These are phyloP conservation scores for Ctenosaura bakeri DNA, from an alignment of 2,797 vertebrate species.

Conservation along the genomic window DNA sequence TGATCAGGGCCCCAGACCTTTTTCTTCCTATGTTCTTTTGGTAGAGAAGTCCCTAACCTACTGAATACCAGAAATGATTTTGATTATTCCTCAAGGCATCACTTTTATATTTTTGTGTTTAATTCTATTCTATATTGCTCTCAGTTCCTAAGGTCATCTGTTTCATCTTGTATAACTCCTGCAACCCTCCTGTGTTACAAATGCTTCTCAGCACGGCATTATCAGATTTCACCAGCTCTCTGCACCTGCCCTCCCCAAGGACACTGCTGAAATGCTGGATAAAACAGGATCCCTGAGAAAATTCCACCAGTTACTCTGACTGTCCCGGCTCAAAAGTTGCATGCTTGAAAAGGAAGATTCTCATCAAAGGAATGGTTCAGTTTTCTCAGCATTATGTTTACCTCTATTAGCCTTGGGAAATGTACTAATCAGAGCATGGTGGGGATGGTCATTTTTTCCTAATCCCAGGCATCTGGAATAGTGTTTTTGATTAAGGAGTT, in stretches of 20 bases:
- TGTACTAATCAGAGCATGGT: background rate
- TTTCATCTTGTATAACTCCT: conserved; percentile 3
- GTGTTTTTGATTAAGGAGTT: background rate
- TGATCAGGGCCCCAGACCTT: background rate
- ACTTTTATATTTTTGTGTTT: conserved; percentile 2
- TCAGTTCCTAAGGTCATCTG: conserved; percentile 10
- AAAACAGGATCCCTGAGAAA: conserved; percentile 1
- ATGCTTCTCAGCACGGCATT: background rate
- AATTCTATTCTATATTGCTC: background rate
- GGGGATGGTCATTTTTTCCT: background rate
- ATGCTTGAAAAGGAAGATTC: background rate
- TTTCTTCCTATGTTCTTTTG: background rate
- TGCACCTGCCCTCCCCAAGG: background rate
- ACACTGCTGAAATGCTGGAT: background rate
- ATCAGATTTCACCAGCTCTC: background rate
- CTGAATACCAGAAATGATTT: background rate
- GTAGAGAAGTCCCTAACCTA: background rate
- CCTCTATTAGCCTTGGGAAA: background rate
- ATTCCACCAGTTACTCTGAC: background rate
- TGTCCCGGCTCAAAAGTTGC: background rate
- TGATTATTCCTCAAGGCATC: background rate
- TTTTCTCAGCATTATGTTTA: background rate
- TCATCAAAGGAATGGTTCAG: background rate
- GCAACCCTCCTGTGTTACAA: background rate
- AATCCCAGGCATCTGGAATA: background rate